Evolutionary conservation across 2,888 invertebrate genomes (phyloP), one percentile per base, ranked within the genome.

Genomic region (Chymomyza amoena): DNA sequence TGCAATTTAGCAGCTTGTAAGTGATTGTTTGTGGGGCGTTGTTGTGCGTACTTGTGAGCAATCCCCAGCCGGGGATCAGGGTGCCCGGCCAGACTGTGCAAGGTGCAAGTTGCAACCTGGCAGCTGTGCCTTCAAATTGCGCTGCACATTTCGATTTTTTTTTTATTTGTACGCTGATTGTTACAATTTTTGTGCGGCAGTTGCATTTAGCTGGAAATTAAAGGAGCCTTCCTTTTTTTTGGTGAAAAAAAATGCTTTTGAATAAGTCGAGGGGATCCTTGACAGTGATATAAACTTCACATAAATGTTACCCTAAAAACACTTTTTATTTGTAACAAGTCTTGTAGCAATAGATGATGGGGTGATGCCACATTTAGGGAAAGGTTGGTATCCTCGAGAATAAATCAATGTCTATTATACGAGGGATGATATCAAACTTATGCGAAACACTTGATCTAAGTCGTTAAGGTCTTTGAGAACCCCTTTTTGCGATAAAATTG

Each of bases 1-100:
- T 87, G 87, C 86, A 84, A 85, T 84, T 84, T 84, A 84, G 87
- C 84, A 84, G 85, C 84, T 85, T 84, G 84, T 84, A 84, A 84
- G 84, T 84, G 84, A 84, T 84, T 84, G 86, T 84, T 85, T 84
- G 85, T 87, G 83, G 87, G 85, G 84, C 84, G 87, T 84, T 82
- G 72, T 84, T 77, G 39, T 18, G 54, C 72, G 71, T 79, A 52
- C 68, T 61, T 61, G n/a, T 45, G 39, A 45, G 39, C 39, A 45
- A 45, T 39, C 56, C 57, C 79, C 59, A 61, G 45, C 62, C 73
- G 62, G 62, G 64, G 61, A 64, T 45, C 60, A 54, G 36, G 15
- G 20, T 28, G 36, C 62, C 32, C 54, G 15, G 50, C 66, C 61
- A 63, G 56, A 18, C 20, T 45, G 50, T 70, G 83, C 83, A 87